Base-by-base conservation (phyloP, 1,140 invertebrate species). In the Wiebesia pumilae region DNA sequence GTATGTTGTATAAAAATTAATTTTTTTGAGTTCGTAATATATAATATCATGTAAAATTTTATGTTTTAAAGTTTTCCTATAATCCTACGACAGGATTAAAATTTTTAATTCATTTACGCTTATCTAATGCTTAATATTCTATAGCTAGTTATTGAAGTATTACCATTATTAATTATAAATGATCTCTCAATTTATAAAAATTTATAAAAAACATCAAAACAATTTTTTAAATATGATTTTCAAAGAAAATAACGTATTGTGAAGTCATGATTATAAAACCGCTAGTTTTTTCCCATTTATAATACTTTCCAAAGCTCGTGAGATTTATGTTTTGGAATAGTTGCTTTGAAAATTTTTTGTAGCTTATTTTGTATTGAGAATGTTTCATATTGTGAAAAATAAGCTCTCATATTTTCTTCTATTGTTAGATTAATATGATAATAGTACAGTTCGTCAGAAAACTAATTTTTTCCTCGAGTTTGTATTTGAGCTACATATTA, bases 301-400 rank as follows among this genome's bases (percentile, higher is more conserved):
- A 69, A 71, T 71, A 51, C 43, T 51, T 81, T 24, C 30, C 14
- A 38, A 62, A 81, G 4, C 58, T 40, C 43, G 47, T 38, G 30
- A 82, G 69, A 83, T 83, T 75, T 83, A 83, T 83, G 47, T 38
- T 40, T 33, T 35, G 27, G 54, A 62, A 54, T 54, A 77, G 71
- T 83, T 54, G 71, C 35, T 75, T 21, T 40, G 35, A 62, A 62
- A 62, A 33, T 71, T 77, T 83, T 75, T 35, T 54, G 27, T 19
- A 1, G 77, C 54, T 47, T 77, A 77, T 24, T 47, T 47, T 40
- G 33, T 73, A 40, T 21, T 21, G 71, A 7, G 38, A 75, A 24
- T 24, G 12, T 43, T 75, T 40, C 6, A 7, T 78, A 47, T 78
- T 33, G 9, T 35, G 30, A 69, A 69, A 62, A 69, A 69, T 69